A percentile compares a stretch with the other conserved stretches of the same genome.
phyloP scores from a whole-genome alignment of 2,888 invertebrate genomes.

The Heliconius ismenius region DNA sequence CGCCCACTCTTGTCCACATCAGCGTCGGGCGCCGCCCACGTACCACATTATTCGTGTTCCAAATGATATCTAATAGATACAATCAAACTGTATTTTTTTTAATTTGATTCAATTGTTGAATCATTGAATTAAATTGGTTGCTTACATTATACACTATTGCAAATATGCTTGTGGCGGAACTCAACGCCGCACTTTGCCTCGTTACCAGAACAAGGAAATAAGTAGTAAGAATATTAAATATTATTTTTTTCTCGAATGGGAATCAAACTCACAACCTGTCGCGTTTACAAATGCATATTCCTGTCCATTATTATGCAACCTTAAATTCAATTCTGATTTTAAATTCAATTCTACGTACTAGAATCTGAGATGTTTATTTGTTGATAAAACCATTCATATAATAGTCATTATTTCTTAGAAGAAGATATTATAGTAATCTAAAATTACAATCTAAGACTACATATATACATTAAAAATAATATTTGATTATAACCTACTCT shows the following conservation, averaged over 20 bases:
- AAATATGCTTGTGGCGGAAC: too few relatives aligned
- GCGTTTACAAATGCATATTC: too few relatives aligned
- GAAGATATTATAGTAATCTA: neutral
- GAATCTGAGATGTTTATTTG: neutral
- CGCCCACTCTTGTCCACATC: slow-evolving; percentile 36
- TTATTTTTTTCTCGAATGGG: too few relatives aligned
- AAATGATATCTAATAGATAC: slow-evolving; percentile 4
- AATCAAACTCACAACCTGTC: too few relatives aligned
- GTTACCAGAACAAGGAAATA: too few relatives aligned
- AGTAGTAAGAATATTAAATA: too few relatives aligned
- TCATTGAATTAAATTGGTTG: neutral
- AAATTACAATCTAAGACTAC: neutral
- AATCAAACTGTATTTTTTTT: neutral
- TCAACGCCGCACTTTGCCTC: too few relatives aligned
- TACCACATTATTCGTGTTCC: slow-evolving; percentile 15
- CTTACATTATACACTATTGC: neutral
- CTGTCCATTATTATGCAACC: neutral
- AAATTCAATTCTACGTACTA: neutral
- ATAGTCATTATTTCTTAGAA: neutral
- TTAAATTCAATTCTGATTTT: neutral
- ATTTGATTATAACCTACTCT: too few relatives aligned
- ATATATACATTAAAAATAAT: neutral
- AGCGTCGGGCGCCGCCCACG: slow-evolving; percentile 33
- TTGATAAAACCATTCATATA: neutral
- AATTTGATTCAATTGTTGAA: neutral